Conservation (phyloP, 2,113 vertebrate species). For the Rhinolophus ferrumequinum region DNA sequence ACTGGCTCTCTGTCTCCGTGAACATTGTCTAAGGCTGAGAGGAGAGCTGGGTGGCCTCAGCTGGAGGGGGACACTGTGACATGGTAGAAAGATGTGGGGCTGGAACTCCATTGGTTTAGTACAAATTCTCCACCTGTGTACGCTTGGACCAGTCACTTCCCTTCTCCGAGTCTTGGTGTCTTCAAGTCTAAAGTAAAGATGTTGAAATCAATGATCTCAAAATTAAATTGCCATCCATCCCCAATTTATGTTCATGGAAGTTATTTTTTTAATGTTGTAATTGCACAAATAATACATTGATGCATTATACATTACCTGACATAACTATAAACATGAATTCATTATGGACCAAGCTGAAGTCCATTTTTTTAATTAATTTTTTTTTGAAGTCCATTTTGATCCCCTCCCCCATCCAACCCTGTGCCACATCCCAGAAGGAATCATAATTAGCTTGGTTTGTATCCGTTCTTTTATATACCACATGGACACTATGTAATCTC, state of each 20-base stretch:
- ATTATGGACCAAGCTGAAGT: neutral
- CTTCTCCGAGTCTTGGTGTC: neutral
- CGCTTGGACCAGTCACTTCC: neutral
- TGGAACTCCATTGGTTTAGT: fast-evolving
- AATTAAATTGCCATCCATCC: neutral
- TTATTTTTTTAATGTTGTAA: neutral
- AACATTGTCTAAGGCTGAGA: neutral
- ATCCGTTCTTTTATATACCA: fast-evolving
- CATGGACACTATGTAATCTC: fast-evolving
- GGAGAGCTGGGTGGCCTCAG: neutral
- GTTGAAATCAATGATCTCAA: neutral
- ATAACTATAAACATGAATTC: neutral
- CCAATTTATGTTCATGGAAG: neutral
- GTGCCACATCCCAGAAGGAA: neutral
- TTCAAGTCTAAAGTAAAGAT: neutral
- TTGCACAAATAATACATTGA: neutral
- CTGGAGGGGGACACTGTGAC: no score
- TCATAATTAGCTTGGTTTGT: neutral
- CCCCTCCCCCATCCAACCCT: fast-evolving
- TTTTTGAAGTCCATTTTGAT: neutral
- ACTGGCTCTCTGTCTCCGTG: fast-evolving
- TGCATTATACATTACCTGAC: fast-evolving
- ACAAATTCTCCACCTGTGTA: fast-evolving
- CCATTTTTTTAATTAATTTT: neutral
- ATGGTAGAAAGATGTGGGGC: neutral